These are phyloP conservation scores for Harpalus rubripes DNA, from an alignment of 2,888 invertebrate species.

Conservation along the genomic window DNA sequence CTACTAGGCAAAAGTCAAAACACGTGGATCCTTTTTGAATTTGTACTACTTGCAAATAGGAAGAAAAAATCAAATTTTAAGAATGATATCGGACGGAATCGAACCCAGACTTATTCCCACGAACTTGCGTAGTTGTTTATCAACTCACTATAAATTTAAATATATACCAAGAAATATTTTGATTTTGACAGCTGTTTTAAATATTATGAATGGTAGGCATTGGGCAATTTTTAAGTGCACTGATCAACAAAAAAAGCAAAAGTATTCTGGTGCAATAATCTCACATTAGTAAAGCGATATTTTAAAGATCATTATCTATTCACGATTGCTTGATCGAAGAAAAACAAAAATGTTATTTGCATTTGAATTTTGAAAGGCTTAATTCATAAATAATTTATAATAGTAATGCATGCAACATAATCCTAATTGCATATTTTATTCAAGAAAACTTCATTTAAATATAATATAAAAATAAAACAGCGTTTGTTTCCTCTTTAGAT, in stretches of 20 bases:
- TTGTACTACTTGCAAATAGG: too few relatives aligned
- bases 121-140: too few relatives aligned
- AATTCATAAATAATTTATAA: constrained; percentile 62
- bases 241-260: constrained; percentile 17
- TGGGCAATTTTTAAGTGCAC: constrained; percentile 18
- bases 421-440: constrained; percentile 61
- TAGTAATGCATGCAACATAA: constrained; percentile 50
- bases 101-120: too few relatives aligned
- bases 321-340: constrained; percentile 38
- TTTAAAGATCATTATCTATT: constrained; percentile 53
- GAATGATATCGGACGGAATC: too few relatives aligned
- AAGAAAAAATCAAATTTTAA: too few relatives aligned
- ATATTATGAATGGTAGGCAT: not conserved
- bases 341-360: constrained; percentile 47
- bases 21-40: too few relatives aligned
- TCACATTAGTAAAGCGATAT: constrained; percentile 45
- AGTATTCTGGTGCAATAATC: constrained; percentile 29
- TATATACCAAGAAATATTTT: not conserved
- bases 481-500: constrained; percentile 46
- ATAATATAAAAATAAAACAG: constrained; percentile 60
- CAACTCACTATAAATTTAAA: too few relatives aligned
- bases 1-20: too few relatives aligned
- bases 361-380: constrained; percentile 51
- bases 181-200: not conserved
- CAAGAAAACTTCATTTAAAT: constrained; percentile 54